These are phyloP conservation scores for Synergus gifuensis DNA, from an alignment of 2,888 invertebrate species.

Conservation along the genomic window DNA sequence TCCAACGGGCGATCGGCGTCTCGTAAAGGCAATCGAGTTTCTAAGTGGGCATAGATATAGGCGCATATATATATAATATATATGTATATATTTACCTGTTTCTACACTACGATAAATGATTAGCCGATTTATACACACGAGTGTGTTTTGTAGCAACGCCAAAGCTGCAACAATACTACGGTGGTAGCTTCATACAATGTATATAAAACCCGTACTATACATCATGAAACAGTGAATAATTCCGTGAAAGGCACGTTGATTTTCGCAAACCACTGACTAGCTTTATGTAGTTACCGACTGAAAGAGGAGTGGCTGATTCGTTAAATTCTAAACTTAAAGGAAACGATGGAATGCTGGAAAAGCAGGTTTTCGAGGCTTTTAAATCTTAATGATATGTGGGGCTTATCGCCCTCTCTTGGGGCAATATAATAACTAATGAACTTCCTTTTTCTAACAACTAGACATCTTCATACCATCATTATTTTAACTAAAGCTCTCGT, in stretches of 20 bases:
- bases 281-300: conserved; percentile 1
- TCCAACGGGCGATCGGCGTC: conserved; percentile 44
- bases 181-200: conserved; percentile 25
- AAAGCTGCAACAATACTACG: conserved; percentile 3
- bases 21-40: conserved; percentile 53
- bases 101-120: conserved; percentile 33
- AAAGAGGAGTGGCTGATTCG: conserved; percentile 10
- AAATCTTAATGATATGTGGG: neutral
- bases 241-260: conserved; percentile 34
- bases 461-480: too few relatives aligned
- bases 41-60: conserved; percentile 43
- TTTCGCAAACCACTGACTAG: neutral
- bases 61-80: neutral
- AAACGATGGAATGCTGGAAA: neutral
- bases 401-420: neutral
- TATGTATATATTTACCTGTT: neutral
- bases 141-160: conserved; percentile 18
- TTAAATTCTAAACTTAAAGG: conserved; percentile 9
- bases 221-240: conserved; percentile 23
- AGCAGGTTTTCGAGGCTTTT: neutral
- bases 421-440: neutral
- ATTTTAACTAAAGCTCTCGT: too few relatives aligned
- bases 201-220: conserved; percentile 33
- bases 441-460: neutral
- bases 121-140: neutral